Percentiles rank a stretch among this genome's conserved stretches.
These are phyloP conservation scores for Drosophila pectinifera DNA, from an alignment of 1,140 invertebrate genomes.

Conservation along the genomic window DNA sequence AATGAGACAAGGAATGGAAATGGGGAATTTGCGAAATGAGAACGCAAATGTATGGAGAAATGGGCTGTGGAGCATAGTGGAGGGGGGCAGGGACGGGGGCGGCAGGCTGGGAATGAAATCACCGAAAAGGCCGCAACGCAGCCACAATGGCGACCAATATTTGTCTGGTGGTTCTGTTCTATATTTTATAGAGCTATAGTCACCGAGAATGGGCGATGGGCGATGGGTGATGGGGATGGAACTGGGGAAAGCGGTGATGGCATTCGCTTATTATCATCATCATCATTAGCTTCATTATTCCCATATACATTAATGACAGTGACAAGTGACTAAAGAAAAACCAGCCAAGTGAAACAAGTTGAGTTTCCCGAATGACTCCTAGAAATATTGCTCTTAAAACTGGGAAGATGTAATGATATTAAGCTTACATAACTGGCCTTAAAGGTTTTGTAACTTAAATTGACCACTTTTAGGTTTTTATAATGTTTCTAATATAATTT, in stretches of 20 bases:
- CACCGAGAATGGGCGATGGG: neutral
- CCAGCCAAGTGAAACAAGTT: slow-evolving; percentile 21
- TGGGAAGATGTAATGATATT: neutral
- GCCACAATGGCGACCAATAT: slow-evolving; percentile 53
- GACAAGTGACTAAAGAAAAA: slow-evolving; percentile 42
- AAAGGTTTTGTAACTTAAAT: neutral
- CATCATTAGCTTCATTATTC: slow-evolving; percentile 5
- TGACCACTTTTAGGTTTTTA: neutral
- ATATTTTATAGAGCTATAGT: slow-evolving; percentile 10
- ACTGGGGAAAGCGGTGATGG: slow-evolving; percentile 6
- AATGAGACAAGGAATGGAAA: slow-evolving; percentile 16
- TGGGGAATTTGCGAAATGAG: slow-evolving; percentile 25
- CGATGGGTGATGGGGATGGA: neutral
- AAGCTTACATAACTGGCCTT: no score
- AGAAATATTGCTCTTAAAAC: neutral
- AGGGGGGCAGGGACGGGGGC: neutral
- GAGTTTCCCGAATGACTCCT: neutral
- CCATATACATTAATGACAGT: slow-evolving; percentile 55
- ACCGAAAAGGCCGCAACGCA: slow-evolving; percentile 44
- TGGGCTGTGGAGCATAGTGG: neutral
- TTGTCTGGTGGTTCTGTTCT: slow-evolving; percentile 28
- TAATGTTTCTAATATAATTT: no score
- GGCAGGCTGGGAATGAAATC: slow-evolving; percentile 36
- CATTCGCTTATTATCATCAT: slow-evolving; percentile 4
- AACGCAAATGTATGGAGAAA: slow-evolving; percentile 11